Percentiles rank a stretch among this genome's conserved stretches.
These are phyloP conservation scores for Gnathonemus echidnorhynchus DNA, from an alignment of 2,113 vertebrate species.

Conservation along the genomic window DNA sequence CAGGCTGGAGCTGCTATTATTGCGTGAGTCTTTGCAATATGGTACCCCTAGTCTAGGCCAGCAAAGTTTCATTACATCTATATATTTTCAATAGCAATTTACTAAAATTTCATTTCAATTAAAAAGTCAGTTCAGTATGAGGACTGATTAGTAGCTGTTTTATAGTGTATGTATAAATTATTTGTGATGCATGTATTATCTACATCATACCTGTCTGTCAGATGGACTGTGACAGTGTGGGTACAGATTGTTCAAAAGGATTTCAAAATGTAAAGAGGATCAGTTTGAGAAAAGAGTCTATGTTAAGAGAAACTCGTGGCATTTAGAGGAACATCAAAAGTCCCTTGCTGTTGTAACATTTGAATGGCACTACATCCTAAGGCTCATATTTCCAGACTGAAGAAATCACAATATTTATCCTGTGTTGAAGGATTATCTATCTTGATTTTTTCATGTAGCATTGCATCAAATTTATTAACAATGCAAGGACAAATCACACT, in stretches of 20 bases:
- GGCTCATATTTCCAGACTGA: neutral
- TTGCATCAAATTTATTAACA: neutral
- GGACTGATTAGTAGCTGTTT: neutral
- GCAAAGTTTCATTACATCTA: neutral
- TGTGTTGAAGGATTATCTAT: neutral
- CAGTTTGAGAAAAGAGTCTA: neutral
- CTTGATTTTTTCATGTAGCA: neutral
- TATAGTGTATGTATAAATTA: neutral
- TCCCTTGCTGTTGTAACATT: neutral
- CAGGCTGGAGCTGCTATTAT: slow-evolving; percentile 94
- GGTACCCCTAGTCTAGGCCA: neutral
- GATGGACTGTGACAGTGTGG: neutral
- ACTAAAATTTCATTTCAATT: neutral
- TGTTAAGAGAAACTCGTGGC: neutral
- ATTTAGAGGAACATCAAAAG: neutral
- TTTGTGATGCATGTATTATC: neutral
- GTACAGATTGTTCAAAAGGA: neutral
- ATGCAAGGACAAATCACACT: neutral
- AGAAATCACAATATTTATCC: neutral
- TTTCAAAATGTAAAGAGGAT: neutral
- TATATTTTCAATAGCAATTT: neutral
- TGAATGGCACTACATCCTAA: neutral
- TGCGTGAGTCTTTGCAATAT: slow-evolving; percentile 68
- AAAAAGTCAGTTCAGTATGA: neutral
- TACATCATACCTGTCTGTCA: neutral